Percentiles rank a stretch among this genome's conserved stretches.
These are phyloP conservation scores for Boulengeromyrus knoepffleri DNA, from an alignment of 2,113 vertebrate species.

Conservation along the genomic window DNA sequence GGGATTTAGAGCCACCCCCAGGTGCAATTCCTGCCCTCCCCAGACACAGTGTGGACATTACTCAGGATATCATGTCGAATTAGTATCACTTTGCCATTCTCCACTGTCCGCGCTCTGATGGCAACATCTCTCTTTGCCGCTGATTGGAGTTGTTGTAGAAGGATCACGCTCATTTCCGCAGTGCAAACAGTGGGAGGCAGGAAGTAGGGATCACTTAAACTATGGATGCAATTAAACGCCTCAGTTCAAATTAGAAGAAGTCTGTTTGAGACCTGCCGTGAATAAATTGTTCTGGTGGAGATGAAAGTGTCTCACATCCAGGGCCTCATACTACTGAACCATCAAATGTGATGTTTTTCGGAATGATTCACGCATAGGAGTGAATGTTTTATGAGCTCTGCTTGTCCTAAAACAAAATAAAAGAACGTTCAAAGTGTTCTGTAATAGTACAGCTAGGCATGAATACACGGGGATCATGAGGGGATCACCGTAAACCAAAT, in stretches of 20 bases:
- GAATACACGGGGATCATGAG: neutral
- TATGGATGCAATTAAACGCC: neutral
- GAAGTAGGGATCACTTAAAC: neutral
- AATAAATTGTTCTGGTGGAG: slow-evolving; percentile 14
- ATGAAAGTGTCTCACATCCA: slow-evolving; percentile 25
- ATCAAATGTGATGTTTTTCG: neutral
- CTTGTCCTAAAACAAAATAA: neutral
- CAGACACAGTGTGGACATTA: neutral
- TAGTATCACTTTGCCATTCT: neutral
- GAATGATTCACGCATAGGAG: neutral
- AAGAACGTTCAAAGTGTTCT: neutral
- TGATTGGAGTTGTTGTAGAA: neutral
- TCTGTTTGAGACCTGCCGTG: slow-evolving; percentile 1
- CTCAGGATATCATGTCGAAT: neutral
- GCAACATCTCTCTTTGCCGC: neutral
- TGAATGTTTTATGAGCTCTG: neutral
- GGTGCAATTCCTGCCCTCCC: no score
- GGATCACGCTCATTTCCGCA: neutral
- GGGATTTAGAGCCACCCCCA: neutral
- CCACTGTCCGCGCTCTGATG: neutral
- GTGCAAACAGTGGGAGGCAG: neutral
- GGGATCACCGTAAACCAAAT: neutral
- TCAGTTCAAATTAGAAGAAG: neutral
- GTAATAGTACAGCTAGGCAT: neutral
- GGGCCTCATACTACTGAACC: neutral